A percentile compares a stretch with the other conserved stretches of the same genome.
phyloP scores from a whole-genome alignment of 2,113 vertebrate species.

The Nymphicus hollandicus region DNA sequence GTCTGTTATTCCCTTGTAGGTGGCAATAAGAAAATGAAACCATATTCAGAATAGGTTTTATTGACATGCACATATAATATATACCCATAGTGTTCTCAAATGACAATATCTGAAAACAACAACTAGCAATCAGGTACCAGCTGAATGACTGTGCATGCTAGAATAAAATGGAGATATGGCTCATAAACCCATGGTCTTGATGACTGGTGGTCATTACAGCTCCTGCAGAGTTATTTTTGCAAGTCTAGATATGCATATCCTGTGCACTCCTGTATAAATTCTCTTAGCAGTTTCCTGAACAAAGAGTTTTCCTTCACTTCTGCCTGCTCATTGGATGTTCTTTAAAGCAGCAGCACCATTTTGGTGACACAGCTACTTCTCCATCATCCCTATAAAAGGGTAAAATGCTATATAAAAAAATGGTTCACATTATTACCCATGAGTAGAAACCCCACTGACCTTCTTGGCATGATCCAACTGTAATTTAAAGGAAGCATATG shows the following conservation, averaged over 20 bases:
- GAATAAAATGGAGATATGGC: slow-evolving; percentile 11
- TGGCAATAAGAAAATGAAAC: slow-evolving; percentile 35
- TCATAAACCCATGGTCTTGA: background rate
- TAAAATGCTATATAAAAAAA: background rate
- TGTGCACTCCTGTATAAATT: background rate
- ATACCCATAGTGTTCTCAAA: background rate
- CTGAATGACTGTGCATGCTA: background rate
- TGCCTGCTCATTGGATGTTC: accelerated
- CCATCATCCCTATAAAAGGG: background rate
- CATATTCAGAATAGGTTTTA: slow-evolving; percentile 52
- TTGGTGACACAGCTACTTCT: background rate
- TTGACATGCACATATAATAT: background rate
- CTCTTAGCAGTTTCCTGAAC: background rate
- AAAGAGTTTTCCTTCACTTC: background rate
- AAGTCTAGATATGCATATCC: background rate
- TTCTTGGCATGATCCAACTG: background rate
- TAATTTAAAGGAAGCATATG: background rate
- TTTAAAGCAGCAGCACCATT: background rate
- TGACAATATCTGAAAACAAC: background rate
- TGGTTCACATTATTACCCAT: background rate
- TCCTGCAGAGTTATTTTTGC: background rate
- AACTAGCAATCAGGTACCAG: background rate
- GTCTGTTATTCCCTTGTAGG: slow-evolving; percentile 32
- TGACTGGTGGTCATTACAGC: background rate
- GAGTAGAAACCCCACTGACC: background rate